Evolutionary conservation across 2,888 invertebrate genomes (phyloP), one percentile per base, ranked within the genome.

Genomic region (Autographa pulchrina): DNA sequence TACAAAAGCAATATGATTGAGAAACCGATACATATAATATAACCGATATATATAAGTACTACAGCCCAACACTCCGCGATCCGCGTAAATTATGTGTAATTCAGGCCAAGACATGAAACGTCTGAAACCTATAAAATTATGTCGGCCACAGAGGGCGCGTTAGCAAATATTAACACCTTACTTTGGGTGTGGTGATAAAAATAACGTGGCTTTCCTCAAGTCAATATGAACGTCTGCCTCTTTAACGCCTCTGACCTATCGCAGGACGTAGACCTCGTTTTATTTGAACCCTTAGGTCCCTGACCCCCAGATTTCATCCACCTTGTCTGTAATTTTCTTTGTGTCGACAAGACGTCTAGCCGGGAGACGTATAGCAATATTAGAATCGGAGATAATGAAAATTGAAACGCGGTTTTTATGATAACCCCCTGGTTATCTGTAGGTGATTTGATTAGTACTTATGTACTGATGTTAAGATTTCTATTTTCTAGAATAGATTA

Each of bases 291-390:
- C 59, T 62, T n/a, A 66, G 77, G 68, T 78, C 61, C 60, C 58
- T 62, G 77, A 80, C 65, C 80, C 62, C 61, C 52, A 65, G 41
- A 62, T 71, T 71, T 56, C 60, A 59, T 54, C 70, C 81, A 74
- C 59, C 70, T 74, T 70, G 80, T 82, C 79, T 78, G 68, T 43
- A 62, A 72, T 73, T 58, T 59, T 63, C 70, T 76, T 67, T 69
- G 73, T 62, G 60, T 59, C 20, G 25, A 38, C 25, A 60, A 48
- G 63, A 61, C 63, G 72, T 79, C 68, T 82, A 62, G 68, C 63
- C 64, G 62, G 64, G 59, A 74, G 76, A 60, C 78, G 62, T 20
- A 62, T 75, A 78, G 56, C 48, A 11, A 14, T 60, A 65, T 62
- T 68, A 38, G 60, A 62, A 54, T 71, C 41, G 38, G 16, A 64